Conservation (phyloP, 2,888 invertebrate species). For the Tineola bisselliella region DNA sequence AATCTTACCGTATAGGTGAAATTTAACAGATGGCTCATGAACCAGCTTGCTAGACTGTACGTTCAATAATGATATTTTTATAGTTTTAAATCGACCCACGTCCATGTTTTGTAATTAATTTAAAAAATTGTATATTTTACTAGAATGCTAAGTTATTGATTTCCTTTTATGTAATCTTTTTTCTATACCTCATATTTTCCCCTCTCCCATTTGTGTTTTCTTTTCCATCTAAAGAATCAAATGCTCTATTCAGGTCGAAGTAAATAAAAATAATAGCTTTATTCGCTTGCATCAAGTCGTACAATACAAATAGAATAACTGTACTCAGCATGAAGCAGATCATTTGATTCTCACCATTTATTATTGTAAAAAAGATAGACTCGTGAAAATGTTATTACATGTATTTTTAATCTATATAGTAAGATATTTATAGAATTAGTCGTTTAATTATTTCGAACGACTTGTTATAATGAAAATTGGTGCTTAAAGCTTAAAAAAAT, state of each 20-base stretch:
- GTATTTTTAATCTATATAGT: constrained; percentile 69
- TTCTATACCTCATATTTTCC: constrained; percentile 4
- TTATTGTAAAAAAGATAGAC: constrained; percentile 58
- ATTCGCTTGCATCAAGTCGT: no score
- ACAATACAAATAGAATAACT: no score
- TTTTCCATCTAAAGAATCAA: constrained; percentile 15
- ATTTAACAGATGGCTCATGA: no score
- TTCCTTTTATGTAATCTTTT: background rate
- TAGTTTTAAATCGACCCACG: background rate
- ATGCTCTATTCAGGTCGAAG: constrained; percentile 13
- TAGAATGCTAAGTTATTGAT: background rate
- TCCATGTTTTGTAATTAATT: background rate
- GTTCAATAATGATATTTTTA: background rate
- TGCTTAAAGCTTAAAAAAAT: constrained; percentile 67
- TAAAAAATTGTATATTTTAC: background rate
- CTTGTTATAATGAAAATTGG: constrained; percentile 69
- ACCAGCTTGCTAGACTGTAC: no score
- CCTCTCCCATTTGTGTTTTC: background rate
- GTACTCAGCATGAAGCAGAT: constrained; percentile 25
- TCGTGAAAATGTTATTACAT: constrained; percentile 68
- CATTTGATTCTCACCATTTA: constrained; percentile 29
- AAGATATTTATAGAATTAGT: constrained; percentile 69
- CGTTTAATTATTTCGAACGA: constrained; percentile 69
- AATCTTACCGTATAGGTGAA: no score
- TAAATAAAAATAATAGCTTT: no score